Evolutionary conservation across 2,888 invertebrate genomes (phyloP), one percentile per base, ranked within the genome.

Genomic region (Drosophila imparisetae): DNA sequence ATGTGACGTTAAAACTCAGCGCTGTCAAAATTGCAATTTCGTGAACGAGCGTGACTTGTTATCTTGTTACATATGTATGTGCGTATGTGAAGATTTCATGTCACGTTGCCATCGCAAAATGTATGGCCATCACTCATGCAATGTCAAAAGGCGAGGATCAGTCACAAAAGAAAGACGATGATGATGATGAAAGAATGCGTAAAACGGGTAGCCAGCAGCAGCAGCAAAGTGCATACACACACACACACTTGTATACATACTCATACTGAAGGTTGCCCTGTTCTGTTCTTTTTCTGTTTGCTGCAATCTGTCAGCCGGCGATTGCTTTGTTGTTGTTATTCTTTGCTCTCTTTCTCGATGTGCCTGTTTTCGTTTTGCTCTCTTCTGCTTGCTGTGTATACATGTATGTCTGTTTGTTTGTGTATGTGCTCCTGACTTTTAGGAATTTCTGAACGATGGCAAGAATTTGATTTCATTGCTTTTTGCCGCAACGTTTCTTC

Each of bases 381-480:
- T 48, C 59, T 55, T 29, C 18, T 60, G 34, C 18, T 15, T 27
- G 54, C 40, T 32, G n/a, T 29, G 7, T 24, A 45, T 24, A 5
- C 15, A 10, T 49, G 30, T 42, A n/a, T 50, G 38, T 34, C 24
- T 70, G 30, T 63, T 42, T 66, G 55, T 40, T 27, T 40, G 29
- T 29, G 62, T 61, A 27, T 38, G 60, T 64, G 77, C 66, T 78
- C 79, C 77, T 90, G 80, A 82, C 79, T 90, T 90, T 89, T 76
- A 74, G 90, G 89, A 90, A 90, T 91, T 91, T 79, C 80, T 79
- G 72, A 86, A 78, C 83, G 90, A 91, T 82, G 86, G 91, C 74
- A 89, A 86, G 90, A 90, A 89, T 89, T 89, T 86, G 73, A 80
- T 86, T 86, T 80, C 72, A 75, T 79, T 89, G 83, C 90, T 80